phyloP scores from a whole-genome alignment of 1,140 invertebrate genomes.

The Diorhabda carinulata region DNA sequence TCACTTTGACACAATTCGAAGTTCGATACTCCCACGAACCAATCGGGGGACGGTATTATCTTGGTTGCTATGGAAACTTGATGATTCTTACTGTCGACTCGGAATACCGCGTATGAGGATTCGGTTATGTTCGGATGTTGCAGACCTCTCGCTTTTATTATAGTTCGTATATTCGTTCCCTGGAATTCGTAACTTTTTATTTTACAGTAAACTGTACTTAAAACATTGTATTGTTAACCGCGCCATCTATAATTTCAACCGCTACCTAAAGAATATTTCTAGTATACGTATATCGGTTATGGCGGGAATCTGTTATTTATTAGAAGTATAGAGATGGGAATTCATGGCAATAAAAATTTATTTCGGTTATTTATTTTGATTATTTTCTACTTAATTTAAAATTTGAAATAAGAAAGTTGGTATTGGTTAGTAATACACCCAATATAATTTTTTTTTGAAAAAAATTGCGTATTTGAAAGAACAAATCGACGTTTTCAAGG shows the following conservation, averaged over 20 bases:
- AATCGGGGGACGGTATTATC: slow-evolving; percentile 95
- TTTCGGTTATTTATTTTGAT: too few relatives aligned
- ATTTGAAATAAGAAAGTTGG: too few relatives aligned
- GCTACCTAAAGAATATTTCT: not conserved
- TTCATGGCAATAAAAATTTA: too few relatives aligned
- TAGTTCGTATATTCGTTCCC: slow-evolving; percentile 90
- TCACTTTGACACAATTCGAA: slow-evolving; percentile 87
- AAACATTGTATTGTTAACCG: not conserved
- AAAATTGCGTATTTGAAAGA: too few relatives aligned
- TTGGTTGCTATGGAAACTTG: slow-evolving; percentile 91
- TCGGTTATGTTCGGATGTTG: slow-evolving; percentile 90
- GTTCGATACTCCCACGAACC: slow-evolving; percentile 93
- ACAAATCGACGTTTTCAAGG: too few relatives aligned
- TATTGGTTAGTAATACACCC: too few relatives aligned
- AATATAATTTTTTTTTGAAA: too few relatives aligned
- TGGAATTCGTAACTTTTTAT: slow-evolving; percentile 45
- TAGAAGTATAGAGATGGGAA: too few relatives aligned
- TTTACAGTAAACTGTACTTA: not conserved
- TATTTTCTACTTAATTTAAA: too few relatives aligned
- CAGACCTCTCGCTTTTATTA: slow-evolving; percentile 94
- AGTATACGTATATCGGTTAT: not conserved
- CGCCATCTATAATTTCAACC: not conserved
- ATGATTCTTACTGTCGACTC: slow-evolving; percentile 88
- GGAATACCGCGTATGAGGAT: slow-evolving; percentile 87
- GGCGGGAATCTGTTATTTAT: too few relatives aligned